A percentile compares a stretch with the other conserved stretches of the same genome.
Conservation (phyloP, 1,140 invertebrate genomes). For the Onthophagus taurus region DNA sequence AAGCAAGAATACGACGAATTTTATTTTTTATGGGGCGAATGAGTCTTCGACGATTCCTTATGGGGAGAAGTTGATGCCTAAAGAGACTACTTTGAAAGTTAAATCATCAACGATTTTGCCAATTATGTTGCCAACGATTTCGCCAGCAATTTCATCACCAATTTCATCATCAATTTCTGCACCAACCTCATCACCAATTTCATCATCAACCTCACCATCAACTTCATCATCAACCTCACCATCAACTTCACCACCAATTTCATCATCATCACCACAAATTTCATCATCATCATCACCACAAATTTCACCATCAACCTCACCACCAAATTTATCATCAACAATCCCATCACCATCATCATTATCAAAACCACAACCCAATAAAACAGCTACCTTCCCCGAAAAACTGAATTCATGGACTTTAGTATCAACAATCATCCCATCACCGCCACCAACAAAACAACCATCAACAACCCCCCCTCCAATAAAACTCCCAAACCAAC, state of each 20-base stretch:
- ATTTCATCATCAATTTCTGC: neutral
- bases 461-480: conserved; percentile 29
- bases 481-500: conserved; percentile 46
- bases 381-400: too few relatives aligned
- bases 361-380: too few relatives aligned
- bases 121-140: neutral
- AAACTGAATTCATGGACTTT: conserved; percentile 34
- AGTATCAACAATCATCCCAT: conserved; percentile 31
- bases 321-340: conserved; percentile 19
- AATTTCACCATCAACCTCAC: neutral
- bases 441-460: neutral
- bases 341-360: conserved; percentile 30
- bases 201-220: conserved; percentile 1
- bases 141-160: neutral
- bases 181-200: neutral
- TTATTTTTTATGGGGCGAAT: too few relatives aligned
- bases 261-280: neutral
- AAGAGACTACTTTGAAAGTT: too few relatives aligned
- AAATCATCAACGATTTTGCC: neutral
- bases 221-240: conserved; percentile 5
- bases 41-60: neutral
- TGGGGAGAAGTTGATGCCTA: too few relatives aligned
- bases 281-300: neutral
- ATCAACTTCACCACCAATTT: neutral
- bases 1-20: conserved; percentile 2